Base-by-base conservation (phyloP, 2,888 invertebrate species). In the Macrosoma leucophasiata region DNA sequence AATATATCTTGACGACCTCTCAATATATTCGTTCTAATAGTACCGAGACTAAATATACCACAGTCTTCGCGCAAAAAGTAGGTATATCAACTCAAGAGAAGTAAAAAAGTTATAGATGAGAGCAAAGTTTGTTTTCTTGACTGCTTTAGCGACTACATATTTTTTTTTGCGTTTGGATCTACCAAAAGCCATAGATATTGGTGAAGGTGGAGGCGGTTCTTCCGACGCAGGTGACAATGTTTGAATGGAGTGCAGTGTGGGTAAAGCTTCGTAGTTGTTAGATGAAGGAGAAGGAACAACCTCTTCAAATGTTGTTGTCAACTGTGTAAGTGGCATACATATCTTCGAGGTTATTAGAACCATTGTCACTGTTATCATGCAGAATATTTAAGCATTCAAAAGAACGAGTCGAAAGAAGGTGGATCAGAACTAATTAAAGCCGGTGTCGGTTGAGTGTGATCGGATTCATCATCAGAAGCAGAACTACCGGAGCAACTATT, bases 11-110 rank as follows among this genome's bases (percentile, higher is more conserved):
- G 48, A 19, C 47, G 47, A 17, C 48, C 52, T 46, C 50, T 36
- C 5, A 48, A 15, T n/a, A 46, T 36, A 29, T 56, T 56, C 11
- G 33, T 42, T 26, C 48, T 28, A n/a, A 55, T 52, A 3, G 55
- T 55, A 2, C 50, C 48, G 1, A 52, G 17, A 9, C 29, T 42
- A 42, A 55, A 53, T 10, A 55, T 48, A 6, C 49, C 54, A 17
- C 51, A 52, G 6, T 52, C 34, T 43, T 53, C 37, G 25, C 46
- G 12, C 13, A 52, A 29, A 6, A 49, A 39, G n/a, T n/a, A n/a
- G n/a, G 26, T 41, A 43, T 13, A 51, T 41, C 0, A 55, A 30
- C 30, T 55, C 48, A 4, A 46, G 46, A 1, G 33, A 46, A 17
- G 40, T n/a, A 26, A 24, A 51, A 51, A 34, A 54, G 7, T 29